phyloP scores from a whole-genome alignment of 2,888 invertebrate species.

The Cerastis rubricosa region DNA sequence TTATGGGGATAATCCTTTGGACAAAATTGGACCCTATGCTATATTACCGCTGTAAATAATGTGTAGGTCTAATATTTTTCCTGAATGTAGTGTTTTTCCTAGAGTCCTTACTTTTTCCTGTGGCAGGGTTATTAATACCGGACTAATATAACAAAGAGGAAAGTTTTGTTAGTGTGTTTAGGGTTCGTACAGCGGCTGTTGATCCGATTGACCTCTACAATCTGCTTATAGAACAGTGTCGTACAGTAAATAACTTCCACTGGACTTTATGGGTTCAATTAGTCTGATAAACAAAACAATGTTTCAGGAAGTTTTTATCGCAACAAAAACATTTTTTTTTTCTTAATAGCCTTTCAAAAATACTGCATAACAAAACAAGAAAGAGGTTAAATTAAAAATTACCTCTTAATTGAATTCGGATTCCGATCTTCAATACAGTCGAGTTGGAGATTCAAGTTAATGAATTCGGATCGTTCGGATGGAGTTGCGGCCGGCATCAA shows the following conservation, averaged over 20 bases:
- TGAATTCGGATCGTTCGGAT: conserved; percentile 72
- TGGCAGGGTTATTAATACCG: conserved; percentile 42
- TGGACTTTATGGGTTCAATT: not conserved
- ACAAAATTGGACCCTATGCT: conserved; percentile 29
- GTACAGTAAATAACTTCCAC: conserved; percentile 21
- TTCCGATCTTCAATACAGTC: conserved; percentile 78
- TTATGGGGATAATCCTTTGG: conserved; percentile 57
- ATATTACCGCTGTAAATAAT: conserved; percentile 36
- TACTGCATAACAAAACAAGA: not conserved
- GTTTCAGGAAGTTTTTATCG: conserved; percentile 5
- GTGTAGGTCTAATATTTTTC: conserved; percentile 32
- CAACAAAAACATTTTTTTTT: not conserved
- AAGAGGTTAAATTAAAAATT: conserved; percentile 37
- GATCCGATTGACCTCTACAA: conserved; percentile 41
- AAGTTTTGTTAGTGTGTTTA: conserved; percentile 46
- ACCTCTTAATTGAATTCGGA: conserved; percentile 79
- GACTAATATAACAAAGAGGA: conserved; percentile 41
- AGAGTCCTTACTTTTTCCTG: conserved; percentile 31
- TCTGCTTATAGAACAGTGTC: conserved; percentile 32
- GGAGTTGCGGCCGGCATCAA: conserved; percentile 57
- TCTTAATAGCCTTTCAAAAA: not conserved
- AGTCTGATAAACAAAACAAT: not conserved
- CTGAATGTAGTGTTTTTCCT: conserved; percentile 37
- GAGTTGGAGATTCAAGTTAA: conserved; percentile 77
- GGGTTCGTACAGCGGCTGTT: conserved; percentile 42